These are phyloP conservation scores for Stenichneumon culpator DNA, from an alignment of 2,888 invertebrate species.

Conservation along the genomic window DNA sequence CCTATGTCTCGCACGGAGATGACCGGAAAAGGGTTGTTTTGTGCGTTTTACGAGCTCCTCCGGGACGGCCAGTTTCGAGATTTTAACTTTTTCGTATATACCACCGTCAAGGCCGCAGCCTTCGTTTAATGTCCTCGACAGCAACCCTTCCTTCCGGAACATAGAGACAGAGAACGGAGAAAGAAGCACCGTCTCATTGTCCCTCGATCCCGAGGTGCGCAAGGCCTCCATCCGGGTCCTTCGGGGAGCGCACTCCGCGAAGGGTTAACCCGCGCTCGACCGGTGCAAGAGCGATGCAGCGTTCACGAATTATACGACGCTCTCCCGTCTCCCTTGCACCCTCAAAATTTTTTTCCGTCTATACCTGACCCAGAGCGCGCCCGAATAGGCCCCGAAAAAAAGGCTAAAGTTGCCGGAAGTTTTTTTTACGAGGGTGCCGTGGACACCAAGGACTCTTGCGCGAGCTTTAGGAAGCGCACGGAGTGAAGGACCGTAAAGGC, in stretches of 20 bases:
- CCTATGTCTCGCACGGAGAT: neutral
- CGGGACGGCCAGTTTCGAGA: neutral
- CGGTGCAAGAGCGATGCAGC: slow-evolving; percentile 38
- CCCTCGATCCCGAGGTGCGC: slow-evolving; percentile 3
- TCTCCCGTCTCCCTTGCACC: slow-evolving; percentile 44
- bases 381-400: slow-evolving; percentile 47
- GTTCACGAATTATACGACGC: slow-evolving; percentile 74
- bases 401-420: slow-evolving; percentile 72
- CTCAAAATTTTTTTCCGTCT: slow-evolving; percentile 65
- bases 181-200: slow-evolving; percentile 16
- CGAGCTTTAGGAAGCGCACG: slow-evolving; percentile 22
- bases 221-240: slow-evolving; percentile 14
- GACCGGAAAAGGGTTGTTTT: slow-evolving; percentile 78
- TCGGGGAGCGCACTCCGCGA: slow-evolving; percentile 63
- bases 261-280: slow-evolving; percentile 76
- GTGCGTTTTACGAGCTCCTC: slow-evolving; percentile 72
- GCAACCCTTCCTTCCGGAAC: slow-evolving; percentile 80
- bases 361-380: slow-evolving; percentile 52
- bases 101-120: slow-evolving; percentile 71
- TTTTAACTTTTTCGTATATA: slow-evolving; percentile 48
- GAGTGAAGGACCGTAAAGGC: slow-evolving; percentile 39
- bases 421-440: slow-evolving; percentile 78
- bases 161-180: slow-evolving; percentile 7
- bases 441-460: slow-evolving; percentile 10
- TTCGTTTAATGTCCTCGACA: slow-evolving; percentile 57